Base-by-base conservation (phyloP, 2,797 vertebrate species). In the Leptatherina wallacei region DNA sequence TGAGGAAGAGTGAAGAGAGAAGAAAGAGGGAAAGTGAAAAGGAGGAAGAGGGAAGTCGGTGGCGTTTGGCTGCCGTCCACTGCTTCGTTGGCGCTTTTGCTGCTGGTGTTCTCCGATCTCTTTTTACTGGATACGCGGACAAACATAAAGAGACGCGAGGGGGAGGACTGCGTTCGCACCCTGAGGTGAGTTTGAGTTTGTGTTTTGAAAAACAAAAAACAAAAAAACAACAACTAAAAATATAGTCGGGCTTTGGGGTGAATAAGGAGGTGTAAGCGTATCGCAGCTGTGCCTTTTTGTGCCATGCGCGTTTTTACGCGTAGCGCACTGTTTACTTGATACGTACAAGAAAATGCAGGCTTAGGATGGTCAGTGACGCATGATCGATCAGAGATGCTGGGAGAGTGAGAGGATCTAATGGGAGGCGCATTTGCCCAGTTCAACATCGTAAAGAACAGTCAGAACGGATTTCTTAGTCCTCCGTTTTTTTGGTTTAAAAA, bases 141-240 rank as follows among this genome's bases (percentile, higher is more conserved):
- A 78, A 82, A 73, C 77, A 79, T 29, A 78, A 29, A 74, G 71
- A 86, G 77, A 79, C 77, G 75, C 82, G 64, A 8, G 86, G 75
- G 78, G 83, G 80, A 87, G 89, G 89, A 91, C 80, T 78, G 88
- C 86, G 91, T 89, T 90, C 88, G 85, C 85, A 90, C 87, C 89
- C 93, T 90, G 90, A 93, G 54, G 93, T 95, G 88, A 93, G 94
- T 92, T 55, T 60, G 20, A 22, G 16, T 55, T 49, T 49, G 18
- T 7, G 16, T 49, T 32, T 32, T 32, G 6, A 32, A 32, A 32
- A 32, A 32, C 24, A 27, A 27, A 27, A 27, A 27, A 27, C 24
- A 27, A 27, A 27, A 27, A 27, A 27, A 27, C 24, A 27, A 6
- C 13, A 22, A 13, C 20, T 10, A 14, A 42, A 29, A 4, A 51